Evolutionary conservation across 2,888 invertebrate species (phyloP).

Genomic region (Ochlodes sylvanus): DNA sequence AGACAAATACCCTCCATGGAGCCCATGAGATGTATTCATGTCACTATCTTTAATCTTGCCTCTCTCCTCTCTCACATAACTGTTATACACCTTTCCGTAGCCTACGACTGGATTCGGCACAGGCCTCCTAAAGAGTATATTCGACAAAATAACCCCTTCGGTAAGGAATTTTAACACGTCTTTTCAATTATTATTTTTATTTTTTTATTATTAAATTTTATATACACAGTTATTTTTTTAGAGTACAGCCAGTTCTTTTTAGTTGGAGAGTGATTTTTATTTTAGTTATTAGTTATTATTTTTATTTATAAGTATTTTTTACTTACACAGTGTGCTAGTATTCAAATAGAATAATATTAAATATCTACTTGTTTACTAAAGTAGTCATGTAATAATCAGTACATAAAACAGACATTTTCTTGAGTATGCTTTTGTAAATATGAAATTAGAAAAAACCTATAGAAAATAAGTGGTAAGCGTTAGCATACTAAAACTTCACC

Average conservation of each 20-base stretch:
- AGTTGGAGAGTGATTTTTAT: conserved; percentile 69
- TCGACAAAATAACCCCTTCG: conserved; percentile 86
- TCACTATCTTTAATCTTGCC: conserved; percentile 75
- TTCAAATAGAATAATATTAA: conserved; percentile 68
- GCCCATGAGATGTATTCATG: conserved; percentile 72
- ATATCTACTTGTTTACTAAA: conserved; percentile 60
- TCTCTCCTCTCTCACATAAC: conserved; percentile 82
- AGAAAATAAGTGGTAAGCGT: conserved; percentile 52
- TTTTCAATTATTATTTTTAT: conserved; percentile 68
- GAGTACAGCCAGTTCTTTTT: conserved; percentile 64
- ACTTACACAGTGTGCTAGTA: conserved; percentile 80
- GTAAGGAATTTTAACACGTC: conserved; percentile 85
- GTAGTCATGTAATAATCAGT: conserved; percentile 73
- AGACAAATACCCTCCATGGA: conserved; percentile 72
- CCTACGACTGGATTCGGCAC: conserved; percentile 85
- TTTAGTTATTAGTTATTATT: conserved; percentile 71
- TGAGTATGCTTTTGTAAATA: conserved; percentile 79
- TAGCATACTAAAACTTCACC: conserved; percentile 53
- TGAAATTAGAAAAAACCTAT: conserved; percentile 70
- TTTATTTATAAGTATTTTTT: conserved; percentile 57
- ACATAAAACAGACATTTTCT: conserved; percentile 73
- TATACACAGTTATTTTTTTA: conserved; percentile 68
- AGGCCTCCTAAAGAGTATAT: conserved; percentile 86
- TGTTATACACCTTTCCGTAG: conserved; percentile 85
- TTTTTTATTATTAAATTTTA: conserved; percentile 67